Conservation (phyloP, 2,797 vertebrate genomes). For the Calcarius lapponicus region DNA sequence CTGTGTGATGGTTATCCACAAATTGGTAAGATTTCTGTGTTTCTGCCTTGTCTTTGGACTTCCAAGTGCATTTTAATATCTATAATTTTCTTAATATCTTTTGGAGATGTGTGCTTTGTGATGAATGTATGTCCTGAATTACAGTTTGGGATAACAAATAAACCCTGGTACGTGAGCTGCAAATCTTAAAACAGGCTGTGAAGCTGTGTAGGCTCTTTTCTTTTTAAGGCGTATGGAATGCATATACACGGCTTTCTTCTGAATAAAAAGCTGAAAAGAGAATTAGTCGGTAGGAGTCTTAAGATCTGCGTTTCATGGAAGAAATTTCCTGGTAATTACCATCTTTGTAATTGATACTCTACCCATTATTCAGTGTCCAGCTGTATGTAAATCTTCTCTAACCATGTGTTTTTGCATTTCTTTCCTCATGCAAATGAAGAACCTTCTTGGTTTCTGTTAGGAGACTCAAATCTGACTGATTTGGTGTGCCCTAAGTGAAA, state of each 20-base stretch:
- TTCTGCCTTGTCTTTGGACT: background rate
- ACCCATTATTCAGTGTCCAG: background rate
- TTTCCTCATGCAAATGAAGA: constrained; percentile 36
- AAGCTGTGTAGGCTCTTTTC: background rate
- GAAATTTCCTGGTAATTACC: background rate
- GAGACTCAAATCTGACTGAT: background rate
- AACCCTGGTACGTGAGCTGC: background rate
- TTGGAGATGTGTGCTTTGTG: background rate
- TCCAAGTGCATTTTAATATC: background rate
- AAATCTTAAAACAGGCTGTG: background rate
- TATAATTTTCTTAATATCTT: background rate
- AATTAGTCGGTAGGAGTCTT: background rate
- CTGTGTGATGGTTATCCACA: background rate
- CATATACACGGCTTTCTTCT: background rate
- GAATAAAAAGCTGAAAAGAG: background rate
- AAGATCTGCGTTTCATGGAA: constrained; percentile 29
- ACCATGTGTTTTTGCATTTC: constrained; percentile 16
- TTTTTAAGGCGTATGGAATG: background rate
- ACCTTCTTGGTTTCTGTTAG: background rate
- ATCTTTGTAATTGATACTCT: constrained; percentile 19
- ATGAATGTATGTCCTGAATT: background rate
- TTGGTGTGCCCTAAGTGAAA: background rate
- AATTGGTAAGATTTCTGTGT: background rate
- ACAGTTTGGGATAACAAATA: background rate
- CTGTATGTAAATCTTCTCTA: constrained; percentile 56